Evolutionary conservation across 2,113 vertebrate species (phyloP), one percentile per base, ranked within the genome.

Genomic region (Oplegnathus fasciatus): DNA sequence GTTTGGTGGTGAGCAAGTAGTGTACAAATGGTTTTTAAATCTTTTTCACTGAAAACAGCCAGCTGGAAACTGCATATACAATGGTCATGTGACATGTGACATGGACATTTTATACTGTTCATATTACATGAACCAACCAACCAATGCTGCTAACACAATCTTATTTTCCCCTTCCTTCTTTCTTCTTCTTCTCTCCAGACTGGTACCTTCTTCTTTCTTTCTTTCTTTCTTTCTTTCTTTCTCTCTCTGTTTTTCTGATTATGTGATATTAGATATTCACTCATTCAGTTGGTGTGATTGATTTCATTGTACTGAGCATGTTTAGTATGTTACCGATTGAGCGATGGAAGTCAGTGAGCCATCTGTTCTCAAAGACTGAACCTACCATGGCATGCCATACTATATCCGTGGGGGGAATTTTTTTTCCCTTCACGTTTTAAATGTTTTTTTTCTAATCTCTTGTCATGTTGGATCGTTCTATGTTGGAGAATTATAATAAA

Each of bases 331-430:
- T 32, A 30, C 42, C 52, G 30, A 75, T 24, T 50, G 28, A 13
- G 14, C 50, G 14, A 69, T 13, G 14, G n/a, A 42, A 34, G 65
- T 34, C 64, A 46, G 11, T 17, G 8, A 55, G 64, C 54, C 76
- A 60, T 79, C 65, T 60, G 54, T 79, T 60, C 22, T 60, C 22
- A 70, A 32, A 58, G 55, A 37, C 44, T 60, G 34, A 72, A 30
- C 34, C 18, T n/a, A 22, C 28, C 80, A 40, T 17, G 2, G 30
- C 14, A 8, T 34, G 24, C 6, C 32, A 24, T 42, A 24, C 28
- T 28, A 5, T 40, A 14, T 54, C 40, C 58, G 14, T 20, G 15
- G 28, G 14, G 20, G 42, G 14, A 24, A 1, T 7, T 44, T 14
- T 13, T 8, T n/a, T 24, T 32, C 28, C 14, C 18, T 1, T 67